Evolutionary conservation across 2,113 vertebrate species (phyloP), one percentile per base, ranked within the genome.

Genomic region (Circaetus cinerascens): DNA sequence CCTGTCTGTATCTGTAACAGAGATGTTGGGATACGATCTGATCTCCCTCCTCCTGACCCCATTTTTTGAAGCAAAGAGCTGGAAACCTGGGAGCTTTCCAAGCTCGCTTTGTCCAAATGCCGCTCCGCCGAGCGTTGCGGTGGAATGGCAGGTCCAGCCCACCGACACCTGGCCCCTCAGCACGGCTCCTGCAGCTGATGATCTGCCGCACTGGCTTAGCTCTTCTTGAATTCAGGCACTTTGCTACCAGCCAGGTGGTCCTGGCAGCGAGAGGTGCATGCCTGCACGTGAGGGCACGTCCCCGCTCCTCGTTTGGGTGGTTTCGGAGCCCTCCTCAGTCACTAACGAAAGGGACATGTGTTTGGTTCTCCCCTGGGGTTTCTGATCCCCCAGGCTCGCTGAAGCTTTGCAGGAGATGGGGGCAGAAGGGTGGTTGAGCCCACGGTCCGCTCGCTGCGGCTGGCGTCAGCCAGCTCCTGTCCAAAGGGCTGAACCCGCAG

Each of bases 281-380:
- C 32, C 82, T n/a, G 57, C 71, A 36, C 1, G 3, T 8, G 29
- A 74, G 75, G 68, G 34, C 91, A 86, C 11, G 2, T 40, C 41
- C 72, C 67, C 4, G 0, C 1, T 1, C n/a, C 51, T 72, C 25
- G 0, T 6, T 16, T 1, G 0, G 23, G n/a, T 12, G 38, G 8
- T 22, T 59, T 69, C 1, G 0, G 29, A 14, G 38, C 16, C 57
- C 15, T 87, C 48, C 71, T 57, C 1, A 0, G 17, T 22, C 56
- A 7, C n/a, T 22, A 5, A 14, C 15, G 13, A 26, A 41, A 67
- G n/a, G 21, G 51, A 69, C 8, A 5, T 0, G 0, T 5, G 30
- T 27, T n/a, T 11, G 14, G 6, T 18, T 59, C 15, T 5, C 3
- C 29, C 10, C 9, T 2, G 7, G 21, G 7, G 12, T 50, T 84